A percentile compares a stretch with the other conserved stretches of the same genome.
Evolutionary conservation across 2,888 invertebrate species (phyloP).

Genomic region (Lepidonotus clava): DNA sequence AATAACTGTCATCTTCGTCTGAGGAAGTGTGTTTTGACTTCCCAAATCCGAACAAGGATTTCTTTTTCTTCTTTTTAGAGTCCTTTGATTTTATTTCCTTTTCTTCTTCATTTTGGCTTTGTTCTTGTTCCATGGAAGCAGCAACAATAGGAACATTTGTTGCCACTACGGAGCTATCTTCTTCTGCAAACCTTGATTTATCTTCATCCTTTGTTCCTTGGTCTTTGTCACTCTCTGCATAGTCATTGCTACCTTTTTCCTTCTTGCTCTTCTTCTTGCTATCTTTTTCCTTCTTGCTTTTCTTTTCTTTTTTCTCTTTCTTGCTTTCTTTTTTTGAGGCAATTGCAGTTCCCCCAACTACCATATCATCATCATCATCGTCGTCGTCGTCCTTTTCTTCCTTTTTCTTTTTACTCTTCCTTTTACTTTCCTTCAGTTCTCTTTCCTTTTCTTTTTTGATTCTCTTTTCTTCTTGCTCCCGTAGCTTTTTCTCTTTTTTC

Average conservation of each 20-base stretch:
- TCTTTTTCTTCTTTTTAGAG: background rate
- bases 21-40: background rate
- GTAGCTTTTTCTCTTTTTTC: background rate
- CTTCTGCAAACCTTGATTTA: background rate
- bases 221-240: background rate
- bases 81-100: background rate
- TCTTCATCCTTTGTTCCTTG: background rate
- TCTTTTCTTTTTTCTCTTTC: background rate
- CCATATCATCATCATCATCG: background rate
- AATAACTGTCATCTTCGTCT: background rate
- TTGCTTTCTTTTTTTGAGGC: background rate
- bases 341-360: background rate
- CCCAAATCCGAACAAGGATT: constrained; percentile 13
- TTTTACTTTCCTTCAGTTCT: background rate
- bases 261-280: constrained; percentile 1
- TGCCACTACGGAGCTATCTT: no score
- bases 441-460: background rate
- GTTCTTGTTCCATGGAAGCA: no score
- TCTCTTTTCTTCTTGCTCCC: background rate
- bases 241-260: background rate
- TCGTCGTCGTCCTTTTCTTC: background rate
- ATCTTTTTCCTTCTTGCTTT: background rate
- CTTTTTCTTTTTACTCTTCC: background rate
- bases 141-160: no score
- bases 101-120: background rate